These are phyloP conservation scores for Oreochromis mossambicus DNA, from an alignment of 2,797 vertebrate species.

Conservation along the genomic window DNA sequence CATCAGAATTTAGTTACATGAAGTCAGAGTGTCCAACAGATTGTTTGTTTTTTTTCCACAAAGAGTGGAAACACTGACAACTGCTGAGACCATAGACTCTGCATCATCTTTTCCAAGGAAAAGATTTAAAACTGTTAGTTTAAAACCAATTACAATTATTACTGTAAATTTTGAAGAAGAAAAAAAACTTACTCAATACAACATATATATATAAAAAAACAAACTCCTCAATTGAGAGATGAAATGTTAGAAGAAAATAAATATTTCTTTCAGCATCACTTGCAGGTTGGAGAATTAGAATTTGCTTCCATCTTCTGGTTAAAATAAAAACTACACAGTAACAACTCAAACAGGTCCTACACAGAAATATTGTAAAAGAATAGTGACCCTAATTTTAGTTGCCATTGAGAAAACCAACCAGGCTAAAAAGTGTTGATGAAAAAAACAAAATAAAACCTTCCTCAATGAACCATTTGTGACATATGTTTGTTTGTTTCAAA, in stretches of 20 bases:
- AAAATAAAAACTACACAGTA: background rate
- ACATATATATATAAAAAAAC: rapidly evolving
- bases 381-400: background rate
- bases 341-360: background rate
- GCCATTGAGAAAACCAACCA: background rate
- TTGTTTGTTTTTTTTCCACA: background rate
- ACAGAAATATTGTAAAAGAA: background rate
- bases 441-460: background rate
- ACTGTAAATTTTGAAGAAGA: background rate
- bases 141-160: background rate
- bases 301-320: conserved; percentile 32
- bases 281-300: background rate
- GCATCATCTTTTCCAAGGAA: background rate
- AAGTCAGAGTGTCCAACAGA: background rate
- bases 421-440: background rate
- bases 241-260: background rate
- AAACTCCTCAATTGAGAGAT: background rate
- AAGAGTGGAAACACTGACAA: background rate
- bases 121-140: background rate
- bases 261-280: background rate
- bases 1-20: background rate
- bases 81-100: background rate
- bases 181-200: background rate
- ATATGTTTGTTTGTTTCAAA: background rate
- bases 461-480: background rate